Evolutionary conservation across 1,140 invertebrate genomes (phyloP), one percentile per base, ranked within the genome.

Genomic region (Drosophila tropicalis): DNA sequence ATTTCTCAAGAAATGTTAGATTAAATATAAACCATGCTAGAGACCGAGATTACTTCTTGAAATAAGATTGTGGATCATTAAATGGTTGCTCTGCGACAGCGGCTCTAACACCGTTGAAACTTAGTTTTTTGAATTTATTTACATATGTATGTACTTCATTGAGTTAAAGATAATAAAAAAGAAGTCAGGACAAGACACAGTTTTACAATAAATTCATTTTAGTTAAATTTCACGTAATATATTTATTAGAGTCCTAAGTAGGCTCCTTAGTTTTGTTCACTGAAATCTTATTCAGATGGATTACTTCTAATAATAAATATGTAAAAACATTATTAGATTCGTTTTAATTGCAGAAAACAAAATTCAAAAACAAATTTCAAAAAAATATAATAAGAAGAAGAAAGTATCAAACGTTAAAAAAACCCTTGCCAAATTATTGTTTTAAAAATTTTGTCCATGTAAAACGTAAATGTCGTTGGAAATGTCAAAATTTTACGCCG

Each of bases 401-500:
- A 63, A 51, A 71, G 2, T 25, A 10, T 39, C 58, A 29, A 61
- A 1, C 29, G 29, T 62, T 41, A 19, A 58, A 58, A 58, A 32
- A 7, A 56, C 5, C 13, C 2, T 36, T 22, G 17, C 44, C 3
- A 51, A 51, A 51, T 51, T 51, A 22, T 51, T 4, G 44, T 51
- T 51, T 51, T 22, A 22, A 22, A 51, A 51, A 51, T 51, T 22
- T 9, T 55, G 34, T 22, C 15, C 34, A 60, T 34, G 57, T 19
- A 47, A 12, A 17, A 51, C 36, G 19, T 19, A 6, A 67, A 67
- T 67, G 65, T 67, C 70, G 25, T 72, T 72, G 19, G 64, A 72
- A 57, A 39, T 58, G 39, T 72, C 70, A 10, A 72, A 72, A 72
- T 72, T 72, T 29, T 67, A 25, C 54, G 57, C 58, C 47, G 58